These are phyloP conservation scores for Salarias fasciatus DNA, from an alignment of 2,797 vertebrate species.

Conservation along the genomic window DNA sequence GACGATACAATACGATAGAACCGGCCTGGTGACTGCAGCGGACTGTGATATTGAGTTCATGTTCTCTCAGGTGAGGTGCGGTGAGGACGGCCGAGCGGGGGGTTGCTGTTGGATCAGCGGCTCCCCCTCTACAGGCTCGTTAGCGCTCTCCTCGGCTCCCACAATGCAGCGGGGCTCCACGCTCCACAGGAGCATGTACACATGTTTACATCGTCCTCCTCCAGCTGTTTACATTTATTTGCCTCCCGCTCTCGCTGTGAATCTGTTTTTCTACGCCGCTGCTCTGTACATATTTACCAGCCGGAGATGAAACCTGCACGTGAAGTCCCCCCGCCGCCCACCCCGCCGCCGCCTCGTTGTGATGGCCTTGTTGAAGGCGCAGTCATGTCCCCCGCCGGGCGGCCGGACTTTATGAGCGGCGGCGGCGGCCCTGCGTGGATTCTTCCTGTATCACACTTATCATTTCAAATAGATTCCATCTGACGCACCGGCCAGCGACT, in stretches of 20 bases:
- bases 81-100: too few relatives aligned
- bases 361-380: constrained; percentile 62
- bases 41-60: too few relatives aligned
- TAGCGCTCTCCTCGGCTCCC: neutral
- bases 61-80: too few relatives aligned
- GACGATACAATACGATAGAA: too few relatives aligned
- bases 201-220: too few relatives aligned
- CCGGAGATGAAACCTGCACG: constrained; percentile 33
- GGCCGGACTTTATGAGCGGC: constrained; percentile 37
- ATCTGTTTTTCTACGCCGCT: constrained; percentile 1
- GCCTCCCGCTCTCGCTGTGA: neutral
- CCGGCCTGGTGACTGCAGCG: too few relatives aligned
- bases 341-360: constrained; percentile 29
- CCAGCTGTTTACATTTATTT: constrained; percentile 64
- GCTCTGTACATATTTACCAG: constrained; percentile 50
- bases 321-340: too few relatives aligned
- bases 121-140: too few relatives aligned
- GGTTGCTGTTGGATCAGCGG: too few relatives aligned
- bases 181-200: too few relatives aligned
- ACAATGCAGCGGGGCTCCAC: neutral
- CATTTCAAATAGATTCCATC: constrained; percentile 58
- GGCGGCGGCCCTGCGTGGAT: constrained; percentile 18
- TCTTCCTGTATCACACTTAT: constrained; percentile 58
- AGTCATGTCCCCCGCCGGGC: constrained; percentile 63
- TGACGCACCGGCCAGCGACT: neutral